phyloP scores from a whole-genome alignment of 2,113 vertebrate species.

The Ramphastos sulfuratus region DNA sequence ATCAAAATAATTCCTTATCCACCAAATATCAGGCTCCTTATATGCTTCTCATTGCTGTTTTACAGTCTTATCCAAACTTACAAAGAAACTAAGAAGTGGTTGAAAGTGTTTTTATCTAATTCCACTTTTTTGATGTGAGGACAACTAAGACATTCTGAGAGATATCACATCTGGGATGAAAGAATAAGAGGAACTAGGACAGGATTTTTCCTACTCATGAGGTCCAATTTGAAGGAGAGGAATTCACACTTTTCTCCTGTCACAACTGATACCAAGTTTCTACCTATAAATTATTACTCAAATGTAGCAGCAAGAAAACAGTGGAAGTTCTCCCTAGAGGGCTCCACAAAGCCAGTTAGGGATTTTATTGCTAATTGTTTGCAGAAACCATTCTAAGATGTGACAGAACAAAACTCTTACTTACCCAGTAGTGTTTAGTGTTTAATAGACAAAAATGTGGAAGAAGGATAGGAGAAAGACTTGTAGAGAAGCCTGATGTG shows the following conservation, averaged over 20 bases:
- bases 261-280: background rate
- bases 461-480: background rate
- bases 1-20: background rate
- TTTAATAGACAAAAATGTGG: background rate
- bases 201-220: background rate
- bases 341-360: background rate
- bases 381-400: background rate
- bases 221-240: background rate
- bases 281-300: background rate
- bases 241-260: background rate
- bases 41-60: background rate
- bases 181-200: background rate
- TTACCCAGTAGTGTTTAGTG: background rate
- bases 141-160: background rate
- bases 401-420: background rate
- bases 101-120: background rate
- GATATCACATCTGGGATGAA: background rate
- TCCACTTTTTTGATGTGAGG: background rate
- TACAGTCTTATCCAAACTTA: background rate
- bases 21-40: background rate
- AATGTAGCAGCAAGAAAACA: background rate
- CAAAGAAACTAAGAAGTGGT: background rate
- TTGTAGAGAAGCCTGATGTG: background rate
- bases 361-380: background rate
- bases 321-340: background rate